A percentile compares a stretch with the other conserved stretches of the same genome.
Conservation (phyloP, 1,140 invertebrate species). For the Drosophila arizonae region DNA sequence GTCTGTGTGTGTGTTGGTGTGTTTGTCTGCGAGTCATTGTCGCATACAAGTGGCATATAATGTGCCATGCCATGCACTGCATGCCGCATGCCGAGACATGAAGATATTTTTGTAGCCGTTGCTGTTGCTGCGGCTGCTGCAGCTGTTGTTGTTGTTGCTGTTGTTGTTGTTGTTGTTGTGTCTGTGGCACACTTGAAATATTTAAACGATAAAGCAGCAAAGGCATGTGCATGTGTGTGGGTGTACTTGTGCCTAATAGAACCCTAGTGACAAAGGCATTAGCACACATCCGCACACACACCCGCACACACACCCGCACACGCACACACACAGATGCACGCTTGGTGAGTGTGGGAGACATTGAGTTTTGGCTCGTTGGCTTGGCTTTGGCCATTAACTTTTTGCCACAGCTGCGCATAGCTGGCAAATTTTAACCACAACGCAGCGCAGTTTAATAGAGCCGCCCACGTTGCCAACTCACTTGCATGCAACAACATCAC, state of each 20-base stretch:
- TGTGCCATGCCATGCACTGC: slow-evolving; percentile 54
- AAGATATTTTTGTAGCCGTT: slow-evolving; percentile 17
- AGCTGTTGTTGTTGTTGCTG: slow-evolving; percentile 3
- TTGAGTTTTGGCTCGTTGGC: slow-evolving; percentile 22
- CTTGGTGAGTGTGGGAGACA: background rate
- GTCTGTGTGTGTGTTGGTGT: background rate
- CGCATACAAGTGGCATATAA: slow-evolving; percentile 63
- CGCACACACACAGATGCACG: background rate
- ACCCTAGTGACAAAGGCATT: slow-evolving; percentile 71
- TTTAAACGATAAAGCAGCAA: slow-evolving; percentile 71
- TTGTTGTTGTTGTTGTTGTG: slow-evolving; percentile 12
- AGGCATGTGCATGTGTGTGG: slow-evolving; percentile 17
- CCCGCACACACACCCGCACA: background rate
- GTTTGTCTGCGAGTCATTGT: slow-evolving; percentile 52
- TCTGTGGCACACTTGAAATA: slow-evolving; percentile 65
- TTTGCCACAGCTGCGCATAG: slow-evolving; percentile 48
- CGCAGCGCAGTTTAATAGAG: slow-evolving; percentile 72
- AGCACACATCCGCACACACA: slow-evolving; percentile 20
- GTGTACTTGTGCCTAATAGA: slow-evolving; percentile 70
- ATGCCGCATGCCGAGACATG: slow-evolving; percentile 51
- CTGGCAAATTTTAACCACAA: slow-evolving; percentile 57
- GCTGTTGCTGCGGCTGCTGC: slow-evolving; percentile 24
- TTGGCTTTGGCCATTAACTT: slow-evolving; percentile 66
- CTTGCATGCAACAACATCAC: slow-evolving; percentile 48
- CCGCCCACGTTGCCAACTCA: slow-evolving; percentile 53